Evolutionary conservation across 92 coral and sea anemone species (phyloP), one percentile per base, ranked within the genome.

Genomic region (Siderastrea siderea): DNA sequence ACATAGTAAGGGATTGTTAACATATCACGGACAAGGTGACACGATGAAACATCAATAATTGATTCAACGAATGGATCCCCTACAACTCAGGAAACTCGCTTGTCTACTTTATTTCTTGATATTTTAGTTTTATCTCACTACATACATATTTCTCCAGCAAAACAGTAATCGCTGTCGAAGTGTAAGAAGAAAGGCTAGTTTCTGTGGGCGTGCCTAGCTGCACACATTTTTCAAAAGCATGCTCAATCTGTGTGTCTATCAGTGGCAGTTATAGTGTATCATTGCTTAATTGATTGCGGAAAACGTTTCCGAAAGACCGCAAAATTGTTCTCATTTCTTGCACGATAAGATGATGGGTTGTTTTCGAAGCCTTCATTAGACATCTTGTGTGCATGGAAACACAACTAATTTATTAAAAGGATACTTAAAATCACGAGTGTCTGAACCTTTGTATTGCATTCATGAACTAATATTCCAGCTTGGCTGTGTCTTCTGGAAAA

Each of bases 1-100:
- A 45, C 45, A 49, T 54, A 66, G 68, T 81, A 46, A 68, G 53
- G 3, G 85, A 81, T 68, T 16, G 49, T 16, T 64, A 47, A 68
- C 50, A 65, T 54, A 14, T 80, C 75, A 3, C 73, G 2, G 13
- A 43, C 57, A 3, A 16, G 12, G 43, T 44, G 76, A 53, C 54
- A 44, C 44, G 66, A 68, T 54, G 17, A 81, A 15, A 65, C 9
- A 19, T 13, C 47, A 17, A 13, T 77, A 79, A 81, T 81, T 45
- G 16, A 68, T 68, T 69, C 53, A 81, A 49, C 75, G 9, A 48
- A 78, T 2, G 3, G 26, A 79, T 79, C 49, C 82, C 7, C 52
- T 47, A 16, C 43, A 47, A 48, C 48, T 9, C 17, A 12, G 6
- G 58, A 73, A 49, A 8, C 15, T 62, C 7, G 13, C 47, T 10